Conservation (phyloP, 37 sponge, comb jelly and placozoan genomes). For the Hexactinellida sp. region DNA sequence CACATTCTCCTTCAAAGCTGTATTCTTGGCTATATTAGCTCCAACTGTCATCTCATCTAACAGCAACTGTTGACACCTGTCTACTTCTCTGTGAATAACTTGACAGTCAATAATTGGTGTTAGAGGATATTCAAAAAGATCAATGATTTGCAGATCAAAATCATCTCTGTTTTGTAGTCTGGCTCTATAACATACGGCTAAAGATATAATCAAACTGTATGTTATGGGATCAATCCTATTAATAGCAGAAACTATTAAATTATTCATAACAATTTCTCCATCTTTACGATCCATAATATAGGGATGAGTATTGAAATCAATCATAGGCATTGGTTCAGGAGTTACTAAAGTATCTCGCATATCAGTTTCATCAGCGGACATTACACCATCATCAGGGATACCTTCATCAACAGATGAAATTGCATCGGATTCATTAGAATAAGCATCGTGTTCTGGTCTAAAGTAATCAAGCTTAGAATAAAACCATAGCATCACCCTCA, state of each 20-base stretch:
- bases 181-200: conserved; percentile 63
- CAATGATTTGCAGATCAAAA: conserved; percentile 31
- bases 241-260: background rate
- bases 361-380: background rate
- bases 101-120: background rate
- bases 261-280: background rate
- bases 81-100: background rate
- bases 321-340: background rate
- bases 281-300: too few relatives aligned
- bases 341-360: background rate
- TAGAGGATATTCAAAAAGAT: conserved; percentile 29
- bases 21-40: conserved; percentile 72
- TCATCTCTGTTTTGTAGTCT: conserved; percentile 49
- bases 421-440: background rate
- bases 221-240: background rate
- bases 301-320: background rate
- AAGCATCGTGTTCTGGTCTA: background rate
- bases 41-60: conserved; percentile 61
- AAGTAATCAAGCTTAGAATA: conserved; percentile 2
- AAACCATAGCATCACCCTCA: conserved; percentile 28
- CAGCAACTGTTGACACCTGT: conserved; percentile 61
- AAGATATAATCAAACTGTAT: conserved; percentile 25
- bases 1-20: conserved; percentile 89
- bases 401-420: background rate
- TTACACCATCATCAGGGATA: background rate